These are phyloP conservation scores for Druceiella hillmani DNA, from an alignment of 2,888 invertebrate species.

Conservation along the genomic window DNA sequence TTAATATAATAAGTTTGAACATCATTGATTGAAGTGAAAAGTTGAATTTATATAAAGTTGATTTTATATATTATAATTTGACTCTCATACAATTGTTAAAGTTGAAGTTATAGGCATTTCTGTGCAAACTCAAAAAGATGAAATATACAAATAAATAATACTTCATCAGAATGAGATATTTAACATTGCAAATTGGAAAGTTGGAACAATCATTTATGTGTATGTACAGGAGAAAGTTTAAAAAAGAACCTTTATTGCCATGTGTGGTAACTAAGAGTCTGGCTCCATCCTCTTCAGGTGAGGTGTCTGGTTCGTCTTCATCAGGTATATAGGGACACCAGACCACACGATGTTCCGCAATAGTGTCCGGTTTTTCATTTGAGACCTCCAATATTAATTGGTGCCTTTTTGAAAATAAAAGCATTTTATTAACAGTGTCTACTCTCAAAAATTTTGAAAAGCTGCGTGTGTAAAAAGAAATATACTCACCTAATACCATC, in stretches of 20 bases:
- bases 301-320: constrained; percentile 46
- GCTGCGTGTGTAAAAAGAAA: no score
- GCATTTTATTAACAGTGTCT: no score
- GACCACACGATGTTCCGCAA: constrained; percentile 58
- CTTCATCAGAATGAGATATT: no score
- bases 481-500: constrained; percentile 50
- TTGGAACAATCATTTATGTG: constrained; percentile 1
- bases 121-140: no score
- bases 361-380: constrained; percentile 35
- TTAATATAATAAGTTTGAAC: no score
- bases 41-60: no score
- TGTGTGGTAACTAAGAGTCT: constrained; percentile 78
- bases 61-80: no score
- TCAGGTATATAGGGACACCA: constrained; percentile 93
- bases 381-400: constrained; percentile 56
- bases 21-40: no score
- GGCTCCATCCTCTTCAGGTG: constrained; percentile 64
- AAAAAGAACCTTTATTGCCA: constrained; percentile 57
- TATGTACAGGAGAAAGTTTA: constrained; percentile 2
- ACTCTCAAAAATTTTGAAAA: no score
- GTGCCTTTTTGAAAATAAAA: constrained; percentile 36
- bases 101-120: no score
- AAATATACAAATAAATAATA: no score
- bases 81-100: no score
- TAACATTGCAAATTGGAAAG: neutral